Evolutionary conservation across 2,113 vertebrate genomes (phyloP).

Genomic region (Urocynchramus pylzowi): DNA sequence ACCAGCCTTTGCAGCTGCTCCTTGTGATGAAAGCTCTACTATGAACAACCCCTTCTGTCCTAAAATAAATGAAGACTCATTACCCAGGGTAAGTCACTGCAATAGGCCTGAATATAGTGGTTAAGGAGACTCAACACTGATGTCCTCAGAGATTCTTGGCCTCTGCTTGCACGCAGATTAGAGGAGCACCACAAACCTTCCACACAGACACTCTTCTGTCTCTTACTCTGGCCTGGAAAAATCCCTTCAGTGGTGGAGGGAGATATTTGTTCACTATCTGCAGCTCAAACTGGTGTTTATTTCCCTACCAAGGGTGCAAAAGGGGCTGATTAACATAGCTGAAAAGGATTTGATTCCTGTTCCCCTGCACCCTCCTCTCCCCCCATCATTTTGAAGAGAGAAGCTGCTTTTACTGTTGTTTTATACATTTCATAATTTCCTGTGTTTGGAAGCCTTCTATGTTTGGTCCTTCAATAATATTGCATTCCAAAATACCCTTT

Average conservation of each 20-base stretch:
- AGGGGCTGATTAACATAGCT: not conserved
- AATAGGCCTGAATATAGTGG: not conserved
- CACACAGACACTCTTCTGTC: not conserved
- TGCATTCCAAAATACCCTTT: not conserved
- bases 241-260: not conserved
- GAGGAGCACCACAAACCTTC: not conserved
- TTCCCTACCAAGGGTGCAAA: not conserved
- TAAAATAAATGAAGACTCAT: slow-evolving; percentile 54
- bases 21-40: slow-evolving; percentile 73
- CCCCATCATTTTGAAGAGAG: not conserved
- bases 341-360: not conserved
- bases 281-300: not conserved
- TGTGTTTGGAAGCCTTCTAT: not conserved
- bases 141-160: not conserved
- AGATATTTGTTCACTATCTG: not conserved
- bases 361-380: not conserved
- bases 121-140: not conserved
- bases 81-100: not conserved
- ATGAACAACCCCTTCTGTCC: slow-evolving; percentile 80
- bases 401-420: not conserved
- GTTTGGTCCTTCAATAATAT: not conserved
- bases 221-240: not conserved
- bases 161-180: not conserved
- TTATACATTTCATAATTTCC: not conserved
- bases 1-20: slow-evolving; percentile 83